A percentile compares a stretch with the other conserved stretches of the same genome.
Conservation (phyloP, 2,113 vertebrate genomes). For the Oceanites oceanicus region DNA sequence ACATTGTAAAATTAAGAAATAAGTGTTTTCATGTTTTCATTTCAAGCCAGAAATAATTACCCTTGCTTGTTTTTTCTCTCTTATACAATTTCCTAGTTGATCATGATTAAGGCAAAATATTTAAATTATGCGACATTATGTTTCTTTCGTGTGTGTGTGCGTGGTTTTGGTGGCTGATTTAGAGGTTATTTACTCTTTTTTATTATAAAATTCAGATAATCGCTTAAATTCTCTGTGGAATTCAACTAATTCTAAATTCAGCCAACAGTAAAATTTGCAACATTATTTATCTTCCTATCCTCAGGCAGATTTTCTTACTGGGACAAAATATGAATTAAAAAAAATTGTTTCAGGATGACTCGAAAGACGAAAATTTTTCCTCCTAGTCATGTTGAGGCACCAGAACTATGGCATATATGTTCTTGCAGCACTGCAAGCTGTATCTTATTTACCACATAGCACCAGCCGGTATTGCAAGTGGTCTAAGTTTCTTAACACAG, state of each 20-base stretch:
- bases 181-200: background rate
- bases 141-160: background rate
- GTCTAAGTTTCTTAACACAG: background rate
- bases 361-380: background rate
- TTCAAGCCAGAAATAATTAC: background rate
- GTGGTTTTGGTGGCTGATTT: background rate
- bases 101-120: background rate
- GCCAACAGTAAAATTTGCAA: background rate
- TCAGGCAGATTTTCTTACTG: background rate
- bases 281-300: background rate
- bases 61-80: background rate
- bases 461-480: background rate
- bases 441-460: background rate
- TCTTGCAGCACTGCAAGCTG: background rate
- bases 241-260: background rate
- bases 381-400: background rate
- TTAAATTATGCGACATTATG: background rate
- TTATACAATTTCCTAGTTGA: background rate
- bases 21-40: background rate
- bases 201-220: background rate
- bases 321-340: background rate
- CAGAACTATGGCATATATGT: fast-evolving
- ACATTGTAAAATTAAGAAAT: background rate
- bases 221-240: background rate
- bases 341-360: background rate